These are phyloP conservation scores for Vanacampus margaritifer DNA, from an alignment of 2,113 vertebrate genomes.

Conservation along the genomic window DNA sequence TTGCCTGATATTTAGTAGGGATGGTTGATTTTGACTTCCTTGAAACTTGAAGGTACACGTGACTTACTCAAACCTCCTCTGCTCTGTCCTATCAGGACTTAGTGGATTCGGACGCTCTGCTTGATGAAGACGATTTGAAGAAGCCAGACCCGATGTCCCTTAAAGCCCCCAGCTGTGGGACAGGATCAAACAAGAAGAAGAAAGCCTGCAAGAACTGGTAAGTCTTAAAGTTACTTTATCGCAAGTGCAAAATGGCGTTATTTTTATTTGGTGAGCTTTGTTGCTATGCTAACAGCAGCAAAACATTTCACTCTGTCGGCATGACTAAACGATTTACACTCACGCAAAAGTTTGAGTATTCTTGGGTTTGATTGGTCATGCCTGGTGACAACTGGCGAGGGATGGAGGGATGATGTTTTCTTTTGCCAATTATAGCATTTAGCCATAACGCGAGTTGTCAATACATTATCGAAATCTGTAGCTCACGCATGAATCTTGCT, in stretches of 20 bases:
- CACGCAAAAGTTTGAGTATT: too few species aligned
- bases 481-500: too few species aligned
- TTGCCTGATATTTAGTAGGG: neutral
- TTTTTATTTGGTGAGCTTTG: too few species aligned
- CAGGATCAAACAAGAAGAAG: slow-evolving; percentile 77
- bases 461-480: too few species aligned
- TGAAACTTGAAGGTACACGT: neutral
- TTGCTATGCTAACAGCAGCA: too few species aligned
- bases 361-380: too few species aligned
- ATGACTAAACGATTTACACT: too few species aligned
- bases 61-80: neutral
- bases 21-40: neutral
- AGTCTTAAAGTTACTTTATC: slow-evolving; percentile 30
- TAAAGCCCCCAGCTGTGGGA: slow-evolving; percentile 78
- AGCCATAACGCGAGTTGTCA: too few species aligned
- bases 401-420: too few species aligned
- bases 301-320: too few species aligned
- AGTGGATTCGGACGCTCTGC: slow-evolving; percentile 87
- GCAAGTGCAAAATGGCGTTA: neutral
- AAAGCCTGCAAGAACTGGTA: slow-evolving; percentile 97
- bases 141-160: slow-evolving; percentile 87
- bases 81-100: slow-evolving; percentile 75
- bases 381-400: too few species aligned
- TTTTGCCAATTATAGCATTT: too few species aligned
- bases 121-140: slow-evolving; percentile 89